phyloP scores from a whole-genome alignment of 2,888 invertebrate genomes.

The Rotaria socialis region DNA sequence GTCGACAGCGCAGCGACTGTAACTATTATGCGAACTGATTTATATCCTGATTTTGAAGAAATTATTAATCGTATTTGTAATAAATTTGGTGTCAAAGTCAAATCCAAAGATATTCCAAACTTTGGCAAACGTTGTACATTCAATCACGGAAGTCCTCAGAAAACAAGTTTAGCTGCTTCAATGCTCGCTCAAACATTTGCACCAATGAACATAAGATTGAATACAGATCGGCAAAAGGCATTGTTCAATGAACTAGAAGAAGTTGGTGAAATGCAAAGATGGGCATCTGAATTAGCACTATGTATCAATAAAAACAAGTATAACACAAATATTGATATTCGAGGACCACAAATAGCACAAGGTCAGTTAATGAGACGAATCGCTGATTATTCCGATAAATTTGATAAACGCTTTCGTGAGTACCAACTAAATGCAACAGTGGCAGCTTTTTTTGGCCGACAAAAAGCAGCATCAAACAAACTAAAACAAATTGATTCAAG shows the following conservation, averaged over 20 bases:
- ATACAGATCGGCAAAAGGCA: background rate
- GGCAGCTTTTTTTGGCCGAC: background rate
- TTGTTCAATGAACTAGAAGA: conserved; percentile 26
- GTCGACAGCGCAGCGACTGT: background rate
- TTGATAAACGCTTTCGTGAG: conserved; percentile 2
- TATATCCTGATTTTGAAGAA: conserved; percentile 6
- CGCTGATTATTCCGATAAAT: conserved; percentile 12
- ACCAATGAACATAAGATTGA: background rate
- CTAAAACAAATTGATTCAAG: background rate
- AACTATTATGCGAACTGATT: background rate
- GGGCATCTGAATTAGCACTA: background rate
- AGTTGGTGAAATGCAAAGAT: background rate
- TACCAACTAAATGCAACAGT: background rate
- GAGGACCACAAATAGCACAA: conserved; percentile 4
- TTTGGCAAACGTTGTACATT: background rate
- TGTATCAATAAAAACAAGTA: background rate
- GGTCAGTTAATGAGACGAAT: conserved; percentile 31
- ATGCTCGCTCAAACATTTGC: background rate
- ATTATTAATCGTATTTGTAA: background rate
- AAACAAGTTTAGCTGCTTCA: conserved; percentile 3
- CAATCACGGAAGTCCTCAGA: background rate
- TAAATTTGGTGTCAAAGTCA: background rate
- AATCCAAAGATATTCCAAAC: background rate
- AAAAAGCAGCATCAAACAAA: background rate
- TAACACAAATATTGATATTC: background rate